Base-by-base conservation (phyloP, 2,888 invertebrate species). In the Trichopoda pennipes region DNA sequence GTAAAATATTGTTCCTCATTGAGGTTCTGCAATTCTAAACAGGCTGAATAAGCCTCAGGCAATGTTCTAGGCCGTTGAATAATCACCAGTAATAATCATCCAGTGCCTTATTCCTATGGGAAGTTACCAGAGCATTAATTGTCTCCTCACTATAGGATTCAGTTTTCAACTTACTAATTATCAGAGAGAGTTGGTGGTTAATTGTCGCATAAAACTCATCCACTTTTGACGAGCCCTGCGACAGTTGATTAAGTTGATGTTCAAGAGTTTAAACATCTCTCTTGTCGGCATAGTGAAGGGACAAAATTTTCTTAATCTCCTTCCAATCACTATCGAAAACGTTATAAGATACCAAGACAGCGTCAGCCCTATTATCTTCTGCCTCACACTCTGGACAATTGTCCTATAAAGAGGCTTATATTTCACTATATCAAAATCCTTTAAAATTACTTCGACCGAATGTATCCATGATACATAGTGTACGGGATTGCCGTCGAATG, bases 121-220 rank as follows among this genome's bases (percentile, higher is more conserved):
- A 68, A 0, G 78, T 78, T 53, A 73, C 81, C 0, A 84, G n/a
- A 1, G 79, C 84, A 12, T 55, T 75, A 8, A 75, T 42, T 0
- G 66, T 83, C 60, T 85, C 81, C n/a, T 58, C 28, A 4, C 63
- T 47, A 19, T 81, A 80, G 0, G 58, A 44, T 42, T 84, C 81
- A 0, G 84, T 83, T 56, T 84, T 79, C 2, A 85, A 42, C 53
- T 84, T 85, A n/a, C 84, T 85, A 0, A 85, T 73, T 8, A 85
- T 83, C 3, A 83, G 28, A 0, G 83, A 85, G 14, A 85, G 72
- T 51, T 85, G 83, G 9, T 83, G 78, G n/a, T 83, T 85, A 7
- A 84, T 58, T 0, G 68, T 72, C 0, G 83, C 78, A 38, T 84
- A 86, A 44, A 85, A 86, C 28, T 69, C 56, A 32, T 69, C 44